Evolutionary conservation across 92 coral and sea anemone genomes (phyloP).

Genomic region (Actinernus sp.): DNA sequence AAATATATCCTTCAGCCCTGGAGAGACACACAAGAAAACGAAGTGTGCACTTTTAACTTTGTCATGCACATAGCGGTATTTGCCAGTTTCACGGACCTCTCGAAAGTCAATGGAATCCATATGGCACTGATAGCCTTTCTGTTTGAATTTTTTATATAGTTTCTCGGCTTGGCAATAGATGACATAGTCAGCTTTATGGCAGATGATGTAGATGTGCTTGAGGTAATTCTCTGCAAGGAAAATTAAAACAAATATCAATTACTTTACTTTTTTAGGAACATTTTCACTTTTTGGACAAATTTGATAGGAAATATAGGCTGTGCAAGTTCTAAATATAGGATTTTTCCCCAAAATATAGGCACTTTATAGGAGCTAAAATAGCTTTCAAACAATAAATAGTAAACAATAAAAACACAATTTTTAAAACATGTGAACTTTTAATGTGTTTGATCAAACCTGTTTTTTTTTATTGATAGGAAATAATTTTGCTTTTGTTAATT

Average conservation of each 20-base stretch:
- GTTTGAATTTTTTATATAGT: neutral
- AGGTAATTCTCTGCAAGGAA: constrained; percentile 7
- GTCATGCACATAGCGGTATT: constrained; percentile 40
- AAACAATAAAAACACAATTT: no score
- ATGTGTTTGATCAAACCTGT: no score
- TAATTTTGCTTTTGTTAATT: no score
- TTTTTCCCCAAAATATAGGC: no score
- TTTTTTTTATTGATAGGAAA: no score
- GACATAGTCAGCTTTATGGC: constrained; percentile 6
- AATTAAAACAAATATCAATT: neutral
- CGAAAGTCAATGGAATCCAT: constrained; percentile 8
- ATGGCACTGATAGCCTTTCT: constrained; percentile 40
- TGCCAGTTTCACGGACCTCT: constrained; percentile 3
- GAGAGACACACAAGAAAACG: constrained; percentile 76
- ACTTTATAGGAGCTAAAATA: no score
- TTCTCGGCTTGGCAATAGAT: constrained; percentile 9
- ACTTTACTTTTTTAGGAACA: neutral
- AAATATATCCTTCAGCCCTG: constrained; percentile 63
- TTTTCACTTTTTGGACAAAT: no score
- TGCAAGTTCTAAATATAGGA: no score
- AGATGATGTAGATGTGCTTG: constrained; percentile 24
- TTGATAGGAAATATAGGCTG: no score
- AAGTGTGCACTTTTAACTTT: constrained; percentile 63
- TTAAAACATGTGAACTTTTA: no score
- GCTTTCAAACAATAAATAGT: no score